A percentile compares a stretch with the other conserved stretches of the same genome.
These are phyloP conservation scores for Rhombomys opimus DNA, from an alignment of 2,113 vertebrate species.

Conservation along the genomic window DNA sequence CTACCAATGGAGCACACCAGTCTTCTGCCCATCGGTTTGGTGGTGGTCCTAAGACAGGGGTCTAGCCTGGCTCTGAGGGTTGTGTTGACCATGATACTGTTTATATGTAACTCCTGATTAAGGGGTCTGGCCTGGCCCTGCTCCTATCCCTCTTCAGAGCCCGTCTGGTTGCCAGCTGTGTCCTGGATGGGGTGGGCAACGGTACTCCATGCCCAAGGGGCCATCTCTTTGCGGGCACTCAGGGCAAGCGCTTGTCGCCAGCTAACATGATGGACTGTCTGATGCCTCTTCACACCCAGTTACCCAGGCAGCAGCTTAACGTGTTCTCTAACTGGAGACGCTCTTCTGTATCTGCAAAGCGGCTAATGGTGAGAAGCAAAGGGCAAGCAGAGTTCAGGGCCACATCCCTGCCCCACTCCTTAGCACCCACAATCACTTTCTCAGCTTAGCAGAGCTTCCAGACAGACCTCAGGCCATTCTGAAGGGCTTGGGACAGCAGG, in stretches of 20 bases:
- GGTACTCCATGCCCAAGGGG: background rate
- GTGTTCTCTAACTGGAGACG: slow-evolving; percentile 88
- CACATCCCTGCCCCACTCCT: slow-evolving; percentile 81
- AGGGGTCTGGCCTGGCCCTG: background rate
- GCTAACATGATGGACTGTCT: slow-evolving; percentile 87
- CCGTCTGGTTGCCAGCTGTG: background rate
- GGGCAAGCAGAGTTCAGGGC: slow-evolving; percentile 75
- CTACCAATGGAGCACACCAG: too few species aligned
- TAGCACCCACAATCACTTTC: slow-evolving; percentile 84
- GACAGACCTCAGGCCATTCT: slow-evolving; percentile 81
- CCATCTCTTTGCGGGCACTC: background rate
- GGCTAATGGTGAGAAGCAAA: slow-evolving; percentile 89
- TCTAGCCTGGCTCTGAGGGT: too few species aligned
- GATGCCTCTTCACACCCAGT: slow-evolving; percentile 90
- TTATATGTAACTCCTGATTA: fast-evolving
- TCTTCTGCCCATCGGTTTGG: background rate
- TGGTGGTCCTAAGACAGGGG: background rate
- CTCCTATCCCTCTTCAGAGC: fast-evolving
- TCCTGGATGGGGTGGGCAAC: background rate
- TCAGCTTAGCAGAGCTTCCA: slow-evolving; percentile 84
- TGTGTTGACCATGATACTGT: fast-evolving
- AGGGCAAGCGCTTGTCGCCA: fast-evolving
- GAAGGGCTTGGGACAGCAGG: slow-evolving; percentile 26
- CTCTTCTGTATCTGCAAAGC: slow-evolving; percentile 88
- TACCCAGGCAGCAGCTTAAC: slow-evolving; percentile 91